Percentiles rank a stretch among this genome's conserved stretches.
Conservation (phyloP, 2,888 invertebrate genomes). For the Nipponacmea schrenckii region DNA sequence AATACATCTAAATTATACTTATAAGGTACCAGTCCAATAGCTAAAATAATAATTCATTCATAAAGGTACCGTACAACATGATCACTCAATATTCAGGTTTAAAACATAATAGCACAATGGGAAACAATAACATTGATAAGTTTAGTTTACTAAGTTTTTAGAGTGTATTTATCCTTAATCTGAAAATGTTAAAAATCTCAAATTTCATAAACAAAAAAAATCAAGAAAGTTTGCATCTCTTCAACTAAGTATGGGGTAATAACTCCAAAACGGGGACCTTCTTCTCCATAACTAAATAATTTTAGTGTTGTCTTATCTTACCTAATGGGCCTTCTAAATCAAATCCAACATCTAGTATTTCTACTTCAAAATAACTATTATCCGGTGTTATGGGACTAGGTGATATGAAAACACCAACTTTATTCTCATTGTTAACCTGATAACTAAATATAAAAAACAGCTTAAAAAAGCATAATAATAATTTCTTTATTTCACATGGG, state of each 20-base stretch:
- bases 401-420: slow-evolving; percentile 66
- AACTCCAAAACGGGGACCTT: too few relatives aligned
- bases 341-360: slow-evolving; percentile 64
- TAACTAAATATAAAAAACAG: slow-evolving; percentile 54
- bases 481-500: too few relatives aligned
- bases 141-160: not conserved
- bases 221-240: not conserved
- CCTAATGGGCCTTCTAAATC: slow-evolving; percentile 56
- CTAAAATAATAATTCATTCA: slow-evolving; percentile 36
- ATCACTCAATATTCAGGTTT: not conserved
- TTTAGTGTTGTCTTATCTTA: too few relatives aligned
- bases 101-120: not conserved
- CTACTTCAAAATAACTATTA: slow-evolving; percentile 67
- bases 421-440: slow-evolving; percentile 59
- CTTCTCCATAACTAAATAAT: too few relatives aligned
- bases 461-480: not conserved
- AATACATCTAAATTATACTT: slow-evolving; percentile 67
- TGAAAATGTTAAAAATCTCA: not conserved
- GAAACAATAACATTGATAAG: not conserved
- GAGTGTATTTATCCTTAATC: not conserved
- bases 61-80: not conserved
- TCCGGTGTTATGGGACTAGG: slow-evolving; percentile 61
- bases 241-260: not conserved
- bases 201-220: too few relatives aligned
- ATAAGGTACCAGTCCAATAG: slow-evolving; percentile 66